Percentiles rank a stretch among this genome's conserved stretches.
phyloP scores from a whole-genome alignment of 1,140 invertebrate genomes.

The Dendroctonus ponderosae region DNA sequence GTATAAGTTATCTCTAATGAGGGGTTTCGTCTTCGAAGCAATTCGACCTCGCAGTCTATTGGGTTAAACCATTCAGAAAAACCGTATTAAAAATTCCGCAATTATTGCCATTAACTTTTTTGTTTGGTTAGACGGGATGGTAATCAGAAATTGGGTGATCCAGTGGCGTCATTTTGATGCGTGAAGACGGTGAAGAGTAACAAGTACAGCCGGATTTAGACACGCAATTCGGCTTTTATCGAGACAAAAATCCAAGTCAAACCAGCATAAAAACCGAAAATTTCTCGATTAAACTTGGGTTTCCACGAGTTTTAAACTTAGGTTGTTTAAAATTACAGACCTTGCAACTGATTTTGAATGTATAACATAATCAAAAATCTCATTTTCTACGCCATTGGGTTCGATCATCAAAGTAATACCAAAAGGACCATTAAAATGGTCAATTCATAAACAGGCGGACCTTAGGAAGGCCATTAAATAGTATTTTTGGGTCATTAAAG shows the following conservation, averaged over 20 bases:
- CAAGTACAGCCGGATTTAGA: too few relatives aligned
- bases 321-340: too few relatives aligned
- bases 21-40: slow-evolving; percentile 37
- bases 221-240: too few relatives aligned
- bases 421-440: slow-evolving; percentile 27
- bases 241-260: too few relatives aligned
- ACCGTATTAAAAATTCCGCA: slow-evolving; percentile 27
- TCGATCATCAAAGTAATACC: slow-evolving; percentile 4
- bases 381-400: slow-evolving; percentile 10
- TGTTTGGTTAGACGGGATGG: slow-evolving; percentile 12
- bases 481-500: slow-evolving; percentile 36
- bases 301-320: too few relatives aligned
- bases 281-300: too few relatives aligned
- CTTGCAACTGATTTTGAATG: too few relatives aligned
- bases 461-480: slow-evolving; percentile 31
- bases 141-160: slow-evolving; percentile 7
- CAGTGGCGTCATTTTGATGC: slow-evolving; percentile 4
- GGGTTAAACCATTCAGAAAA: slow-evolving; percentile 23
- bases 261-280: too few relatives aligned
- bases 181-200: too few relatives aligned
- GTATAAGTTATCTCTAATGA: slow-evolving; percentile 39
- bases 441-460: slow-evolving; percentile 31
- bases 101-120: slow-evolving; percentile 37
- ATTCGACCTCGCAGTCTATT: slow-evolving; percentile 16
- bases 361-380: too few relatives aligned